Percentiles rank a stretch among this genome's conserved stretches.
These are phyloP conservation scores for Drosophila bocqueti DNA, from an alignment of 1,140 invertebrate species.

Conservation along the genomic window DNA sequence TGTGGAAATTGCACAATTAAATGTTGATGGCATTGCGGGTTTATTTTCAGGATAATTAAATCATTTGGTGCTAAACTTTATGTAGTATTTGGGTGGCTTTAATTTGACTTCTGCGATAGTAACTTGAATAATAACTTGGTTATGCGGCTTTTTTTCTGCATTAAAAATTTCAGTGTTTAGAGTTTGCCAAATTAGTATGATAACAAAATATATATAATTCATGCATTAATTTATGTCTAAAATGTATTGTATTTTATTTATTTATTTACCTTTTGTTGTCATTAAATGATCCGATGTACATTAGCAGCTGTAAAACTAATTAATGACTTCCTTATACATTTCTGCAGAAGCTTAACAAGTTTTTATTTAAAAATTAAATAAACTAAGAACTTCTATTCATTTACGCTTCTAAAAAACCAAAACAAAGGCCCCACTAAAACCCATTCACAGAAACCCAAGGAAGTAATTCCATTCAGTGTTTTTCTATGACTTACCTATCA, in stretches of 20 bases:
- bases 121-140: neutral
- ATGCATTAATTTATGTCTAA: no score
- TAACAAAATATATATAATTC: no score
- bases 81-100: neutral
- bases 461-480: neutral
- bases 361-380: neutral
- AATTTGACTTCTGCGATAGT: neutral
- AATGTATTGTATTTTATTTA: no score
- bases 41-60: slow-evolving; percentile 6
- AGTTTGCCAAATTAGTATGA: neutral
- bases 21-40: neutral
- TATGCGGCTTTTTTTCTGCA: neutral
- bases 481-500: slow-evolving; percentile 7
- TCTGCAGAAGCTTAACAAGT: neutral
- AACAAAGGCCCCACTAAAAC: neutral
- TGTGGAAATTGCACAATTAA: slow-evolving; percentile 2
- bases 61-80: neutral
- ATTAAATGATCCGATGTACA: no score
- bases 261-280: no score
- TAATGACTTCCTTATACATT: no score
- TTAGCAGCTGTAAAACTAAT: no score
- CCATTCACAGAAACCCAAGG: neutral
- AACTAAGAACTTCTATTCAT: neutral
- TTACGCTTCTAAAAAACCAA: neutral
- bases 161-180: neutral